Percentiles rank a stretch among this genome's conserved stretches.
phyloP scores from a whole-genome alignment of 2,797 vertebrate species.

The Ptychadena robeensis region DNA sequence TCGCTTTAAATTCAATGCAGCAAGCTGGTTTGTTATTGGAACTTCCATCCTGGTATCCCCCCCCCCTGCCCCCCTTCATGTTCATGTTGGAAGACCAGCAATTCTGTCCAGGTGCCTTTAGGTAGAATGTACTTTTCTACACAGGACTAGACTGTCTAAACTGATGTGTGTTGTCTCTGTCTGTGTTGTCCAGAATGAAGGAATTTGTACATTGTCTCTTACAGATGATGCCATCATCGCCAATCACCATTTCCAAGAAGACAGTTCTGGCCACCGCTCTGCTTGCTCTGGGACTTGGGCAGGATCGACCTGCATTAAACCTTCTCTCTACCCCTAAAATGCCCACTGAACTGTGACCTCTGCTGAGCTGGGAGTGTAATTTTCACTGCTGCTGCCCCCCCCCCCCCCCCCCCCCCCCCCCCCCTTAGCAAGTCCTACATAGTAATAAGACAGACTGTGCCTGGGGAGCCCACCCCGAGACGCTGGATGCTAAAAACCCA shows the following conservation, averaged over 20 bases:
- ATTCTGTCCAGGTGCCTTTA: too few relatives aligned
- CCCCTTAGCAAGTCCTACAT: not conserved
- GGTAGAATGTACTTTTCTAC: too few relatives aligned
- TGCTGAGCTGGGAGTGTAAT: not conserved
- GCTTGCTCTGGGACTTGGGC: slow-evolving; percentile 81
- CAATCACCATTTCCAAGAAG: slow-evolving; percentile 77
- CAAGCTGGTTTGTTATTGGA: too few relatives aligned
- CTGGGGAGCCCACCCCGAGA: not conserved
- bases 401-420: too few relatives aligned
- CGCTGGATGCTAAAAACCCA: not conserved
- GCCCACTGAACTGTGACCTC: slow-evolving; percentile 22
- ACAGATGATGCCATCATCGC: slow-evolving; percentile 86
- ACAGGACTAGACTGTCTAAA: too few relatives aligned
- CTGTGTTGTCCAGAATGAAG: not conserved
- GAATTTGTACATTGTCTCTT: not conserved
- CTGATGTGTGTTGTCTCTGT: too few relatives aligned
- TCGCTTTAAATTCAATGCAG: too few relatives aligned
- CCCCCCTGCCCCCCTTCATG: too few relatives aligned
- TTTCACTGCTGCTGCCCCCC: slow-evolving; percentile 3
- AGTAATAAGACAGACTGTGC: not conserved
- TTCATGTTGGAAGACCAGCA: too few relatives aligned
- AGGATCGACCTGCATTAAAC: slow-evolving; percentile 79
- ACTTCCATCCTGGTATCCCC: too few relatives aligned
- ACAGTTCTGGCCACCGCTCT: slow-evolving; percentile 81
- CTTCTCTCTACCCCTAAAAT: slow-evolving; percentile 53